Base-by-base conservation (phyloP, 92 coral and sea anemone genomes). In the Pocillopora grandis region DNA sequence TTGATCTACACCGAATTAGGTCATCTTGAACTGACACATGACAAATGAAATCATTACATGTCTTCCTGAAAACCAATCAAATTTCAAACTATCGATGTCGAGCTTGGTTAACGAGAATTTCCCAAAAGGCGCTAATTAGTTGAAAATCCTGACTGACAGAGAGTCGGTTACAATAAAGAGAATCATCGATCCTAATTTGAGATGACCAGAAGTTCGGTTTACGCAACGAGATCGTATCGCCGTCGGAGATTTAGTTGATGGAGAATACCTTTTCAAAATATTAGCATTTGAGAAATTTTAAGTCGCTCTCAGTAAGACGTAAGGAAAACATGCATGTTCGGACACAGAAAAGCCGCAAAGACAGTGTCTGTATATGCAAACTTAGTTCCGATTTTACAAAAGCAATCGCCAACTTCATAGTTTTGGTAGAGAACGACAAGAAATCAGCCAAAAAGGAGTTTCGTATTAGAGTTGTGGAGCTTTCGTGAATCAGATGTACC, bases 241-340 rank as follows among this genome's bases (percentile, higher is more conserved):
- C 18, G 9, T 62, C 75, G 19, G 80, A 27, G 72, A 74, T 73
- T 83, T 83, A 69, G 52, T 42, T 21, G 79, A 37, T 72, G 66
- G 15, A 42, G 75, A 80, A 69, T 58, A 67, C 76, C 52, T 67
- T 67, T 70, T 80, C 76, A 67, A 73, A 83, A 83, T 65, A 62
- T 42, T 62, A 62, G 61, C 73, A 70, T 58, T 23, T 69, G 21
- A 81, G 77, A 81, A 80, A 81, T 71, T 75, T 81, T 81, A 81
- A 81, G 75, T 64, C 49, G 66, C 75, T 19, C 58, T 33, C 55
- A 70, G 77, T 62, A 52, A 71, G 64, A 35, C 17, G 18, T 21
- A 52, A 79, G 75, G 14, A 79, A 79, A 78, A 66, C 83, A 66
- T 66, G 17, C 15, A 55, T 52, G 62, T 49, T 52, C 42, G n/a